Evolutionary conservation across 2,888 invertebrate species (phyloP), one percentile per base, ranked within the genome.

Genomic region (Choristoneura rosaceana): DNA sequence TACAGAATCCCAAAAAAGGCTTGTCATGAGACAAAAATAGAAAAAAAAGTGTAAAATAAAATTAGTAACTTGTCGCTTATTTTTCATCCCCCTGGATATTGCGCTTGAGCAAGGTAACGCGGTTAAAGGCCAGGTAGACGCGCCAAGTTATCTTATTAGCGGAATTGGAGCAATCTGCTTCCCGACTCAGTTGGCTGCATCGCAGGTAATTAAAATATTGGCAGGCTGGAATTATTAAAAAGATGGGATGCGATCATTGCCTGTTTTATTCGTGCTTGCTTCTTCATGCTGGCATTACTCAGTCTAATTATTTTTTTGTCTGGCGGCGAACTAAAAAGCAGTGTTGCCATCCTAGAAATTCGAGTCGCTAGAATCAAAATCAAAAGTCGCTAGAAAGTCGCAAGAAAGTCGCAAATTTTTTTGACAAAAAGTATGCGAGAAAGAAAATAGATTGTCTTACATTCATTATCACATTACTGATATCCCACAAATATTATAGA

Each of bases 91-190:
- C 58, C 50, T 25, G 15, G 12, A 67, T 47, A 67, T 71, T 63
- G 50, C 25, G 38, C 45, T 25, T 17, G 55, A 41, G 12, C 64
- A 63, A 12, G 63, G n/a, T 69, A 73, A 73, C 34, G 59, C 43
- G 7, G 63, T 71, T 71, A 68, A 71, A 71, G 66, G 33, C 15
- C 68, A 41, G 73, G 73, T 64, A 68, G 68, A 38, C 68, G 38
- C 47, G 59, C 47, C 66, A 59, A 61, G 62, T 71, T 62, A 73
- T 73, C 73, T 69, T 59, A 73, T 73, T 60, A 69, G 63, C 47
- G 63, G 34, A 69, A 73, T 64, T 73, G 73, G 68, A 64, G 73
- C 68, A 73, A 73, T 73, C 71, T 73, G 73, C 34, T 64, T 41
- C 41, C 65, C 43, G 50, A 63, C 63, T 59, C 68, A 67, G 66